Evolutionary conservation across 2,797 vertebrate genomes (phyloP).

Genomic region (Lepus oiostolus): DNA sequence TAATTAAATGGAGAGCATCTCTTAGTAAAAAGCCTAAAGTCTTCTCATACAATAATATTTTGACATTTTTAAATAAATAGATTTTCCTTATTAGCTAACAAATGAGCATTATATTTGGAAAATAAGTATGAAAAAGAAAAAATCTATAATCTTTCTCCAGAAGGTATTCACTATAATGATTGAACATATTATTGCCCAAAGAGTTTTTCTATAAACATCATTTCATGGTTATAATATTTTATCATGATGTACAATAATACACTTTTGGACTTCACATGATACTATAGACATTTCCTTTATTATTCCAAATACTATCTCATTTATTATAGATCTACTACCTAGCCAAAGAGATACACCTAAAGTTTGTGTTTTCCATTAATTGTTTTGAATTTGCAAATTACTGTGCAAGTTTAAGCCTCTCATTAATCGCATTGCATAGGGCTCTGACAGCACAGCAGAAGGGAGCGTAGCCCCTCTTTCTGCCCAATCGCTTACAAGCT

Average conservation of each 20-base stretch:
- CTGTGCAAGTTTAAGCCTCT: neutral
- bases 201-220: neutral
- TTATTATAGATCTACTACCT: neutral
- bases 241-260: neutral
- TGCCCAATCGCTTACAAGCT: neutral
- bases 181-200: conserved; percentile 12
- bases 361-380: conserved; percentile 8
- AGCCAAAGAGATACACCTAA: neutral
- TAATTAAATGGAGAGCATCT: neutral
- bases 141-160: neutral
- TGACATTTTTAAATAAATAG: neutral
- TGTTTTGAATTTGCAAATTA: neutral
- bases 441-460: neutral
- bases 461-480: neutral
- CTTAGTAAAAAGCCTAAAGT: neutral
- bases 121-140: neutral
- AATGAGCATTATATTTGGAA: neutral
- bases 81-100: neutral
- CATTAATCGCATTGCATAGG: neutral
- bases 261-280: neutral
- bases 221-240: conserved; percentile 22
- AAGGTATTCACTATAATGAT: neutral
- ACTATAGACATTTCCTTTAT: neutral
- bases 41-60: neutral
- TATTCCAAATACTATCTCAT: conserved; percentile 5